Conservation (phyloP, 1,140 invertebrate species). For the Teleogryllus occipitalis region DNA sequence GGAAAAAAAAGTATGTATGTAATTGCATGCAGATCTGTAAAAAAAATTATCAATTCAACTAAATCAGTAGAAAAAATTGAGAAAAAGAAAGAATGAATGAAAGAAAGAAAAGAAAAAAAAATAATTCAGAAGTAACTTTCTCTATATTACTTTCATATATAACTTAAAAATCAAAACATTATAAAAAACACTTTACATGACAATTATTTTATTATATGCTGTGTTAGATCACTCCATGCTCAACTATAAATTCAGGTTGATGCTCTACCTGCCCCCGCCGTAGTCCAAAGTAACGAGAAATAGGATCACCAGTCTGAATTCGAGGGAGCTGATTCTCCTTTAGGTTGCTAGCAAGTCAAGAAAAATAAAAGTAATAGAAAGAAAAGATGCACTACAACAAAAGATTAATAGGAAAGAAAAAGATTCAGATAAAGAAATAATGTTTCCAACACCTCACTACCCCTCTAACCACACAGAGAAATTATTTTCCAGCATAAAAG, state of each 20-base stretch:
- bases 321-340: slow-evolving; percentile 30
- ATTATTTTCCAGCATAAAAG: neutral
- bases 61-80: too few relatives aligned
- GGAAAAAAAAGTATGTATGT: too few relatives aligned
- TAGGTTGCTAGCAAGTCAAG: slow-evolving; percentile 24
- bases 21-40: too few relatives aligned
- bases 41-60: too few relatives aligned
- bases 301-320: slow-evolving; percentile 31
- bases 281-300: slow-evolving; percentile 31
- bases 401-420: neutral
- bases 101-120: too few relatives aligned
- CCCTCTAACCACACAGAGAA: neutral
- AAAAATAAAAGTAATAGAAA: slow-evolving; percentile 13
- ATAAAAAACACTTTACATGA: too few relatives aligned
- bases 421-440: neutral
- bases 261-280: slow-evolving; percentile 30
- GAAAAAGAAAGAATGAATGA: too few relatives aligned
- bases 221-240: too few relatives aligned
- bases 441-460: neutral
- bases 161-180: too few relatives aligned
- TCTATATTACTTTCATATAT: too few relatives aligned
- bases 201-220: too few relatives aligned
- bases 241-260: neutral
- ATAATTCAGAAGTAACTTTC: too few relatives aligned
- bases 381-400: neutral